These are phyloP conservation scores for Heterochromis multidens DNA, from an alignment of 2,113 vertebrate species.

Conservation along the genomic window DNA sequence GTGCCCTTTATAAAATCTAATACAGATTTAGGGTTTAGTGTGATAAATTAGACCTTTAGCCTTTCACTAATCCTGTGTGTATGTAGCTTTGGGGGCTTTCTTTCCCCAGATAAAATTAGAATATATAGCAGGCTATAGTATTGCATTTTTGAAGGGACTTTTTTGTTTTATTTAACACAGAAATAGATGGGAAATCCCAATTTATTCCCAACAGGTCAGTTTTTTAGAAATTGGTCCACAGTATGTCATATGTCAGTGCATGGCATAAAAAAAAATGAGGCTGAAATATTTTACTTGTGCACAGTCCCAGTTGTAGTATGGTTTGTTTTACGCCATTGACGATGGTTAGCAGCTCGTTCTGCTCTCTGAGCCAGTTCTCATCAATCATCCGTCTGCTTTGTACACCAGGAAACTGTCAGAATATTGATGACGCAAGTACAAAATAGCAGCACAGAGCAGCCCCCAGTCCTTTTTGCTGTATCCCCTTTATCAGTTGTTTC, in stretches of 20 bases:
- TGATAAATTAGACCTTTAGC: not conserved
- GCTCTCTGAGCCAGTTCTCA: constrained; percentile 33
- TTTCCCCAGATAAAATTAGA: not conserved
- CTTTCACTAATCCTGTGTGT: not conserved
- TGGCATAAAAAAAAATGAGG: constrained; percentile 32
- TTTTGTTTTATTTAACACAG: not conserved
- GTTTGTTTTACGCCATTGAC: constrained; percentile 24
- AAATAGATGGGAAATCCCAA: not conserved
- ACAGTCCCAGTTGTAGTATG: constrained; percentile 7
- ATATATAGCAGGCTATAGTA: not conserved
- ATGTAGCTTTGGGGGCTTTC: not conserved
- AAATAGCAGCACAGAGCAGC: constrained; percentile 19
- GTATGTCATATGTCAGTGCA: not conserved
- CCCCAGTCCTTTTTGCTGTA: not conserved
- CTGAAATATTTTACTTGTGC: constrained; percentile 7
- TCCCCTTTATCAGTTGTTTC: constrained; percentile 39
- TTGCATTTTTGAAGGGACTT: not conserved
- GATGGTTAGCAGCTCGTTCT: constrained; percentile 28
- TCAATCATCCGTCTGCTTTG: constrained; percentile 49
- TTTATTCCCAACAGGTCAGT: not conserved
- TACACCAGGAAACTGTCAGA: constrained; percentile 32
- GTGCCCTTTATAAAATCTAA: not conserved
- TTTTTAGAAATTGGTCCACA: not conserved
- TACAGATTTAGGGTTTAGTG: not conserved
- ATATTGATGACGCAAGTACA: constrained; percentile 60